These are phyloP conservation scores for Alethe castanea DNA, from an alignment of 2,113 vertebrate genomes.

Conservation along the genomic window DNA sequence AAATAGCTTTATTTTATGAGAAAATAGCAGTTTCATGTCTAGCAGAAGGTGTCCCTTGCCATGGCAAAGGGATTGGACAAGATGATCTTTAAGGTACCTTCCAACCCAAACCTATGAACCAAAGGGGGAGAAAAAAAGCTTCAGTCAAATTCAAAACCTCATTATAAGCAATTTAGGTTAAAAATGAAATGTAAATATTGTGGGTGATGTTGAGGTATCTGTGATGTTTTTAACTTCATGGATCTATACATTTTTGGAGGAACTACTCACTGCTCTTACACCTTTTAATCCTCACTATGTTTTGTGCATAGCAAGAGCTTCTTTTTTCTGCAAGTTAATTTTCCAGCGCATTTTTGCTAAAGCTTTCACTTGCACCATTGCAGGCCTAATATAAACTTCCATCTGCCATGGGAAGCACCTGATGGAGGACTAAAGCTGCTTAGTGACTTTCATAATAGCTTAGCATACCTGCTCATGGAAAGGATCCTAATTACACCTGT, in stretches of 20 bases:
- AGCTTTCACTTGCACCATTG: neutral
- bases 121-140: neutral
- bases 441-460: neutral
- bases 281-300: neutral
- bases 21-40: neutral
- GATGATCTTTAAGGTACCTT: neutral
- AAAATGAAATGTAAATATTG: neutral
- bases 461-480: neutral
- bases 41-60: neutral
- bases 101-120: neutral
- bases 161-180: neutral
- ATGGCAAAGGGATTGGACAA: accelerated
- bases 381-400: neutral
- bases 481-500: neutral
- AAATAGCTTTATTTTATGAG: neutral
- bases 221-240: neutral
- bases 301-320: neutral
- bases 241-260: neutral
- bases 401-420: neutral
- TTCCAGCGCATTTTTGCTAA: neutral
- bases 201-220: neutral
- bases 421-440: neutral
- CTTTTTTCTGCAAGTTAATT: neutral
- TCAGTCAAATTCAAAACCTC: neutral
- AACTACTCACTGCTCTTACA: neutral